Evolutionary conservation across 2,888 invertebrate genomes (phyloP).

Genomic region (Dolichomitus sp.): DNA sequence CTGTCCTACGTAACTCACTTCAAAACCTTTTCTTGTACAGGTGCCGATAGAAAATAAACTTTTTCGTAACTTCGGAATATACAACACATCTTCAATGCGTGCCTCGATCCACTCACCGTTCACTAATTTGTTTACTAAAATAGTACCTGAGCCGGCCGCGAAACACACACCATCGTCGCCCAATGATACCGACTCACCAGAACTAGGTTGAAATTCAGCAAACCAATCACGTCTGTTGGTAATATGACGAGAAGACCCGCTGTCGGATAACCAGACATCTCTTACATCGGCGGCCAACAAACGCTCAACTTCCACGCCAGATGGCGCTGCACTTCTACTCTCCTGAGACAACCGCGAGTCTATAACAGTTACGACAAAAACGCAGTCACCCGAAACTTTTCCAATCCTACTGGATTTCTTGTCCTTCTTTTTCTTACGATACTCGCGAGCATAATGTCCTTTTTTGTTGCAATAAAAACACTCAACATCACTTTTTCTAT

Average conservation of each 20-base stretch:
- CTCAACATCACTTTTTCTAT: constrained; percentile 42
- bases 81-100: constrained; percentile 71
- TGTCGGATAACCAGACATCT: constrained; percentile 70
- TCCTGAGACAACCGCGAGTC: not conserved
- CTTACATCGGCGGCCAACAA: constrained; percentile 19
- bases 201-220: constrained; percentile 33
- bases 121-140: constrained; percentile 63
- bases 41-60: constrained; percentile 24
- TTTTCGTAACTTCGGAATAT: constrained; percentile 72
- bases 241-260: constrained; percentile 69
- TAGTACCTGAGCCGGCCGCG: constrained; percentile 63
- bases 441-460: constrained; percentile 60
- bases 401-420: not conserved
- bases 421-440: constrained; percentile 23
- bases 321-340: too few species aligned
- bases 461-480: constrained; percentile 66
- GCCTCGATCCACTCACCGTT: constrained; percentile 62
- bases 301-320: not conserved
- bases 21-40: constrained; percentile 57
- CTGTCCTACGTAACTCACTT: constrained; percentile 15
- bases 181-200: constrained; percentile 38
- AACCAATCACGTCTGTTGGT: constrained; percentile 70
- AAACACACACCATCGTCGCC: constrained; percentile 67
- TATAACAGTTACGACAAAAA: not conserved
- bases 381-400: constrained; percentile 19